Evolutionary conservation across 1,140 invertebrate species (phyloP), one percentile per base, ranked within the genome.

Genomic region (Thalassaphorura encarpata): DNA sequence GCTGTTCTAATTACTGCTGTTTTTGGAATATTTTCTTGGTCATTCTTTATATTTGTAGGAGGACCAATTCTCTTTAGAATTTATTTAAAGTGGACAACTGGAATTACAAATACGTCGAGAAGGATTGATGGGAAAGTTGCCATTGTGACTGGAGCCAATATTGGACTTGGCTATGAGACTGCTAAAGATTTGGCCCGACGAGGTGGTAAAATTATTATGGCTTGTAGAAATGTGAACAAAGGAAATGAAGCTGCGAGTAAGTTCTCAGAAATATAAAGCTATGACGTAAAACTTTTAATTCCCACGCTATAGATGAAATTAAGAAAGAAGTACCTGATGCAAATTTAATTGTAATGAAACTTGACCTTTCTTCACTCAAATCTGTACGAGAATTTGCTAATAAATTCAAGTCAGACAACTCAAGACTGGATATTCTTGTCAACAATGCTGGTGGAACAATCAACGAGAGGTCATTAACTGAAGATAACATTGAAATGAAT

Each of bases 41-140:
- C n/a, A n/a, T n/a, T n/a, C n/a, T n/a, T n/a, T n/a, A n/a, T n/a
- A n/a, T n/a, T n/a, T n/a, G n/a, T n/a, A n/a, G n/a, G n/a, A n/a
- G n/a, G n/a, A n/a, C n/a, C n/a, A n/a, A n/a, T n/a, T n/a, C n/a
- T n/a, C n/a, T n/a, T n/a, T n/a, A n/a, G n/a, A n/a, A n/a, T n/a
- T n/a, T n/a, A n/a, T n/a, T n/a, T n/a, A n/a, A n/a, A n/a, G n/a
- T n/a, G n/a, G n/a, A n/a, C n/a, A n/a, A n/a, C n/a, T n/a, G n/a
- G n/a, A n/a, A n/a, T n/a, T n/a, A n/a, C n/a, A n/a, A n/a, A n/a
- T n/a, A n/a, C n/a, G n/a, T n/a, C n/a, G n/a, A n/a, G n/a, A n/a
- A n/a, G n/a, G n/a, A n/a, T n/a, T n/a, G n/a, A n/a, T n/a, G 75
- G 73, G 0, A 75, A 77, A 58, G 75, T 73, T 4, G 71, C 74